Evolutionary conservation across 2,888 invertebrate species (phyloP).

Genomic region (Philhelius pedissequus): DNA sequence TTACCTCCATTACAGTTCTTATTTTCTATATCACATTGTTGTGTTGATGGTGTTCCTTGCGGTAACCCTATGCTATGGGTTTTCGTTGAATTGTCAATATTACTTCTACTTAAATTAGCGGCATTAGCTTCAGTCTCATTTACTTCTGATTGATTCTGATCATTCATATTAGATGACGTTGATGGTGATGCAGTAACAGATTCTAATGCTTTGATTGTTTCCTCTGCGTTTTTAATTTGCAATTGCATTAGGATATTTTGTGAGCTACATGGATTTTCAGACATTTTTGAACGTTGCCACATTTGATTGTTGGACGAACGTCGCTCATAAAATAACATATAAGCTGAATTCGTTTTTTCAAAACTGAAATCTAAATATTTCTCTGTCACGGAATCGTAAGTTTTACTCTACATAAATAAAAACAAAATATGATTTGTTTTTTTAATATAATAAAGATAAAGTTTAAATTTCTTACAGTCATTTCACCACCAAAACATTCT

Average conservation of each 20-base stretch:
- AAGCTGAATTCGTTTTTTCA: constrained; percentile 98
- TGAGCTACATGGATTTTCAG: constrained; percentile 59
- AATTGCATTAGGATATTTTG: constrained; percentile 45
- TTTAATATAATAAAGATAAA: constrained; percentile 30
- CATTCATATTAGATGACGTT: constrained; percentile 40
- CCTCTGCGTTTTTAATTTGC: constrained; percentile 38
- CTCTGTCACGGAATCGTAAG: constrained; percentile 96
- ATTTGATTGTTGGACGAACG: constrained; percentile 79
- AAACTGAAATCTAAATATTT: constrained; percentile 99
- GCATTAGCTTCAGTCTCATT: constrained; percentile 60
- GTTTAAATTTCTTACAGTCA: constrained; percentile 84
- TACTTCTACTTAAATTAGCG: constrained; percentile 65
- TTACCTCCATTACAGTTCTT: constrained; percentile 69
- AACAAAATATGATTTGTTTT: background rate
- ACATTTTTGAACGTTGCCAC: constrained; percentile 33
- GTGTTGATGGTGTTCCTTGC: constrained; percentile 71
- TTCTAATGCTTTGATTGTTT: constrained; percentile 19
- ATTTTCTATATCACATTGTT: constrained; percentile 77
- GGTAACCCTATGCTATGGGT: constrained; percentile 73
- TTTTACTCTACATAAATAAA: constrained; percentile 87
- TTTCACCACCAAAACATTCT: constrained; percentile 98
- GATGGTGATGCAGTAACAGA: constrained; percentile 3
- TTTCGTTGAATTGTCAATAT: constrained; percentile 69
- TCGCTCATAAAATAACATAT: constrained; percentile 97
- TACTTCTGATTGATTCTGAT: constrained; percentile 45